phyloP scores from a whole-genome alignment of 30 jellyfish, hydroid and myxozoan species.

The Aurelia aurita region DNA sequence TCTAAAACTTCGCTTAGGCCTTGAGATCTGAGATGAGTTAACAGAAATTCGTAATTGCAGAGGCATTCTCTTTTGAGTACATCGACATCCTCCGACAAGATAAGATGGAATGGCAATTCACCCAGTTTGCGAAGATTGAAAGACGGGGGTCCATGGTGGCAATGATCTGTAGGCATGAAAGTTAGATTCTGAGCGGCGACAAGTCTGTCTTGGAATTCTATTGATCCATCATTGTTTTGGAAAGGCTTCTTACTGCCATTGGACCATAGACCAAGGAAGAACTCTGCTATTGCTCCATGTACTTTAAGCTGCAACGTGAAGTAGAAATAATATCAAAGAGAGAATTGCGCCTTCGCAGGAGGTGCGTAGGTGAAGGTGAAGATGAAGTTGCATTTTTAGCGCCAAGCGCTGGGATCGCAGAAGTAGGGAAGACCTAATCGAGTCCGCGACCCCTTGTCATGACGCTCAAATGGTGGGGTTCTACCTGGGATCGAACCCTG shows the following conservation, averaged over 20 bases:
- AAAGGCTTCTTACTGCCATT: constrained; percentile 70
- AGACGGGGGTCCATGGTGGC: constrained; percentile 45
- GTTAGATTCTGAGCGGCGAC: constrained; percentile 69
- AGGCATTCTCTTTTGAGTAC: constrained; percentile 59
- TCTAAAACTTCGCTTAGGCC: constrained; percentile 62
- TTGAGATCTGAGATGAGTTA: constrained; percentile 64
- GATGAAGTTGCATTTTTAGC: too few relatives aligned
- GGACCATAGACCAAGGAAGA: constrained; percentile 83
- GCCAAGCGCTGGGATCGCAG: too few relatives aligned
- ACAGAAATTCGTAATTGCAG: constrained; percentile 77
- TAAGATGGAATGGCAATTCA: constrained; percentile 77
- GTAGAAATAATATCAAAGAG: background rate
- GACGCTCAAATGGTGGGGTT: too few relatives aligned
- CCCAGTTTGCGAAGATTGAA: constrained; percentile 79
- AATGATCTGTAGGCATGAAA: constrained; percentile 44
- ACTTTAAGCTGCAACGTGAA: constrained; percentile 28
- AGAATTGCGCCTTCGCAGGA: too few relatives aligned
- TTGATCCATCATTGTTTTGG: constrained; percentile 45
- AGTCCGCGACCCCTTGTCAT: too few relatives aligned
- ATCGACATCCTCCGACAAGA: constrained; percentile 53
- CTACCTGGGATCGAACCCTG: too few relatives aligned
- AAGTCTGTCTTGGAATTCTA: constrained; percentile 47
- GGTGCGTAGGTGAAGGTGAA: too few relatives aligned
- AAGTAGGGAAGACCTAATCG: too few relatives aligned
- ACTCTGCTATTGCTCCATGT: constrained; percentile 59